Evolutionary conservation across 92 coral and sea anemone genomes (phyloP), one percentile per base, ranked within the genome.

Genomic region (Epizoanthus fatuus): DNA sequence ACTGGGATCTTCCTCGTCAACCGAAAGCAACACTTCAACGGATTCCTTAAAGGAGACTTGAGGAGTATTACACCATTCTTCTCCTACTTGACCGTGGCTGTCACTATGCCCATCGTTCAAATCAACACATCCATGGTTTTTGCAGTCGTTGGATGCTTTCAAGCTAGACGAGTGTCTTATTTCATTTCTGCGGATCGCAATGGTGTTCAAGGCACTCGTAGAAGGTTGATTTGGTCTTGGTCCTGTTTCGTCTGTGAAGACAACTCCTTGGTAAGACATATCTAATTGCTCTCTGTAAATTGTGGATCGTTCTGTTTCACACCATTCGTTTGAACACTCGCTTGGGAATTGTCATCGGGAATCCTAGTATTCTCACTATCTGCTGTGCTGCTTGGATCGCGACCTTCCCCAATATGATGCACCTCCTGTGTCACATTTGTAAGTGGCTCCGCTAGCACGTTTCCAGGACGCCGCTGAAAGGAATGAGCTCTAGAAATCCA

Each of bases 1-100:
- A 16, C 2, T 52, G 7, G 51, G 35, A 44, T 8, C 17, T 42
- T 77, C 69, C 11, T 44, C 65, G 11, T 42, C 71, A 44, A 44
- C 54, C 4, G 82, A 60, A 42, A 60, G 14, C 38, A 77, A 60
- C 6, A 77, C 70, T 19, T 77, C 82, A 13, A 77, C 70, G 16
- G 82, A 59, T 16, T 77, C 82, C 17, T 62, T 77, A 29, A 77
- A 77, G 5, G 71, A 77, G 0, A 77, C 69, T 35, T 62, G 59
- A 10, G 47, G 81, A 39, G 32, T 35, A 38, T 42, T 10, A 14
- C 13, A 29, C 5, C 35, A 74, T 7, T 74, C 64, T 3, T 53
- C 22, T 4, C 15, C 32, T 0, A 58, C 11, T 58, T 75, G 17
- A 39, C 4, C 11, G 2, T 16, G 16, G 8, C 47, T 17, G 22